These are phyloP conservation scores for Scopus umbretta DNA, from an alignment of 2,113 vertebrate genomes.

Conservation along the genomic window DNA sequence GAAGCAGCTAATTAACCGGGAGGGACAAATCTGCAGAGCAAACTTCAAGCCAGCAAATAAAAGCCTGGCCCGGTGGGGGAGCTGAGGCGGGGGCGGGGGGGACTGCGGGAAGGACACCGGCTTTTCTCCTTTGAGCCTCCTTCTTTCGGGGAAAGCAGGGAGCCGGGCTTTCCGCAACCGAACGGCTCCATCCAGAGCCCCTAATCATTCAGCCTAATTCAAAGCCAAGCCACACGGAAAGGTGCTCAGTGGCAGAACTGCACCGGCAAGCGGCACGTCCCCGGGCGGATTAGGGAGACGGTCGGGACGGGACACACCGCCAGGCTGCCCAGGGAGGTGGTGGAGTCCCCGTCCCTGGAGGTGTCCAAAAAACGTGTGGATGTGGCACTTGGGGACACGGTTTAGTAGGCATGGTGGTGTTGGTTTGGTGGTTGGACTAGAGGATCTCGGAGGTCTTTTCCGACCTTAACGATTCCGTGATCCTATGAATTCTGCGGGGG, in stretches of 20 bases:
- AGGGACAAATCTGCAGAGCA: neutral
- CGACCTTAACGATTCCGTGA: too few species aligned
- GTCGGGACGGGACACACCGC: too few species aligned
- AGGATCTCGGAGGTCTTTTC: too few species aligned
- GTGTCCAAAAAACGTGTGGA: too few species aligned
- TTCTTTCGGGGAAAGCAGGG: neutral
- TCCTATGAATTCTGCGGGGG: neutral
- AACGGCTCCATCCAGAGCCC: neutral
- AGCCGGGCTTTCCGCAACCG: fast-evolving
- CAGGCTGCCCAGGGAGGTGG: too few species aligned
- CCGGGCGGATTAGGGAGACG: too few species aligned
- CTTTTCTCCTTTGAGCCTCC: neutral
- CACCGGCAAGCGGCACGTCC: fast-evolving
- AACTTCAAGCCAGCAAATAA: neutral
- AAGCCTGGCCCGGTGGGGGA: neutral
- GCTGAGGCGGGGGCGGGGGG: too few species aligned
- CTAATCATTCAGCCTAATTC: too few species aligned
- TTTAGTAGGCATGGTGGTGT: too few species aligned
- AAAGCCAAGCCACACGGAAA: fast-evolving
- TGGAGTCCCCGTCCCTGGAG: too few species aligned
- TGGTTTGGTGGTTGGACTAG: too few species aligned
- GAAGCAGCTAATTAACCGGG: constrained; percentile 20
- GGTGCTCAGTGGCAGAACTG: fast-evolving
- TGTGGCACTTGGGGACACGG: too few species aligned
- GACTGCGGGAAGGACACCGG: neutral